Evolutionary conservation across 2,113 vertebrate genomes (phyloP), one percentile per base, ranked within the genome.

Genomic region (Ahaetulla prasina): DNA sequence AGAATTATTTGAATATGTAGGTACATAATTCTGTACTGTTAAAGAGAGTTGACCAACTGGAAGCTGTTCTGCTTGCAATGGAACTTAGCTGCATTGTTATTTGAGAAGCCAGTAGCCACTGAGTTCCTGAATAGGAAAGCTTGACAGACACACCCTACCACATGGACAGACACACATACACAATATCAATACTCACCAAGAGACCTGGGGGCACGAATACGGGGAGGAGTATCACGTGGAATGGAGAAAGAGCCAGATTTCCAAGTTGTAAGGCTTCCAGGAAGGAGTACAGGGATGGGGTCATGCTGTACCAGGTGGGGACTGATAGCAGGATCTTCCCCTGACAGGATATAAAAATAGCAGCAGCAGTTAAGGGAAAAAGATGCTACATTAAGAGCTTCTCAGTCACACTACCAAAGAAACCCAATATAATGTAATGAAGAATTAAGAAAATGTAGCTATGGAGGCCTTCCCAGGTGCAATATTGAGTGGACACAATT

Each of bases 301-400:
- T 92, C 88, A 90, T 92, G 92, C 88, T 90, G 92, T 80, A 90
- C 30, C 74, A 92, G 88, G 74, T 90, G 88, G 47, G 92, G 50
- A 89, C 53, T 63, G 88, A 92, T 50, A 84, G 74, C 74, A 89
- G 92, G 92, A 55, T 90, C 92, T 92, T 92, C 92, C 54, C 92
- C 92, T 92, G 88, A 80, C 80, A 92, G 88, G 60, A 45, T 63
- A 92, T 90, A 92, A 92, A 92, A 92, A 89, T n/a, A 92, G 92
- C 16, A 88, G 84, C 57, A 92, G 92, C 53, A 90, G 45, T 23
- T 92, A 45, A 92, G 80, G 63, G 92, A 80, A 90, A 90, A 90
- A 23, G 53, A 63, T n/a, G 30, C 54, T 43, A 54, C 30, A n/a
- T 35, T 14, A 60, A 54, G 74, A 92, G 74, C 45, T 60, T 90